Evolutionary conservation across 1,140 invertebrate species (phyloP), one percentile per base, ranked within the genome.

Genomic region (Euglossa dilemma): DNA sequence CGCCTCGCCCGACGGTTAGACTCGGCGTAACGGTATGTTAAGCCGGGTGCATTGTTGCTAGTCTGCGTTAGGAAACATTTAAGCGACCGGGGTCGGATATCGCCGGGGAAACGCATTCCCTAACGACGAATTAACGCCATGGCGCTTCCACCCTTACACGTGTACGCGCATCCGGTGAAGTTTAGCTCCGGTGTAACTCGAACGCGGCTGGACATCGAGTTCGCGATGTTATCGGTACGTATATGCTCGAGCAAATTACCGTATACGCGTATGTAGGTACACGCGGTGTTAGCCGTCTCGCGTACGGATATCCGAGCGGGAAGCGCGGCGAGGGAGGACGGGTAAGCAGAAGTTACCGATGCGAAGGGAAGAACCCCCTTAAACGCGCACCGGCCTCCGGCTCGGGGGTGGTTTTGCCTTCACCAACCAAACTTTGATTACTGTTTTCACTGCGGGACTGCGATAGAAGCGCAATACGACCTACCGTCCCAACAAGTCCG

Each of bases 391-490:
- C 47, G 45, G 45, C 25, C 73, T 52, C 9, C 59, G 45, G 59
- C 77, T 84, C 28, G 80, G 69, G 85, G 86, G 57, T 86, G 59
- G 61, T 63, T 80, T 66, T 72, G 75, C 85, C 82, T 84, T 64
- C 57, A 43, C 76, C 61, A 84, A 73, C 61, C 77, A 80, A 87
- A 87, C 76, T 87, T 87, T 87, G 85, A 87, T 87, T 87, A 87
- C 86, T 87, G 82, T 87, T 87, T 87, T 87, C 85, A 63, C 77
- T 70, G 77, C 43, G 67, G 75, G 47, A 63, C 72, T 71, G 56
- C 75, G 56, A 80, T 80, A 63, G 61, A 74, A 70, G 61, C 73
- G 83, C 61, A 77, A 76, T 77, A 77, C 76, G 56, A 77, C 72
- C 43, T 80, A 57, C 59, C 25, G 57, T 59, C 50, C 56, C 57